Base-by-base conservation (phyloP, 2,797 vertebrate genomes). In the Acrossocheilus wenchowensis region DNA sequence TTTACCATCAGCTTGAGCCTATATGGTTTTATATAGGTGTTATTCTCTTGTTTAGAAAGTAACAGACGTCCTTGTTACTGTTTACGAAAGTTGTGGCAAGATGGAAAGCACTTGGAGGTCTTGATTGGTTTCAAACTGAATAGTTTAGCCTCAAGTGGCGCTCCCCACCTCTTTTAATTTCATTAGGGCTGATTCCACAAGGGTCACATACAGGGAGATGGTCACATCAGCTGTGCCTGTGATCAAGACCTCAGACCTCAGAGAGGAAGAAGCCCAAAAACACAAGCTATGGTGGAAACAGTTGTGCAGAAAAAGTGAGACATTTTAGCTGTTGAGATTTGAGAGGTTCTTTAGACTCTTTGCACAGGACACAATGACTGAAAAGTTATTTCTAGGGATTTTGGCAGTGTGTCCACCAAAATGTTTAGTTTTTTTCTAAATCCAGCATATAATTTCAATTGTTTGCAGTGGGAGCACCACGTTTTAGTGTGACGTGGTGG, bases 161-260 rank as follows among this genome's bases (percentile, higher is more conserved):
- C 86, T 62, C 77, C 83, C 75, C 83, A 75, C 68, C 14, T 17
- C 68, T 84, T 75, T 88, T 82, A 52, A 77, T 80, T 80, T 48
- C 36, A 82, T 86, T 81, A 90, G 81, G 86, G 88, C 83, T 83
- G 81, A 84, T 71, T 87, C 26, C 26, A 52, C 26, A 82, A 62
- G 78, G 66, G 36, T 48, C 75, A 57, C 64, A 36, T 48, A 69
- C 57, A 79, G 62, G 73, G 41, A 80, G 82, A 73, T 80, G 74
- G 30, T 84, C 75, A 69, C 72, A 30, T 81, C 68, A 82, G 78
- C 79, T 69, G 43, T 71, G 45, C 48, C 43, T 81, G 50, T 54
- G n/a, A 83, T 41, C 26, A 43, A 84, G 48, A 86, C 62, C 66
- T 80, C 36, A 80, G 68, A 86, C 68, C 50, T 39, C 15, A 36